Conservation (phyloP, 2,113 vertebrate species). For the Triplophysa tibetana region DNA sequence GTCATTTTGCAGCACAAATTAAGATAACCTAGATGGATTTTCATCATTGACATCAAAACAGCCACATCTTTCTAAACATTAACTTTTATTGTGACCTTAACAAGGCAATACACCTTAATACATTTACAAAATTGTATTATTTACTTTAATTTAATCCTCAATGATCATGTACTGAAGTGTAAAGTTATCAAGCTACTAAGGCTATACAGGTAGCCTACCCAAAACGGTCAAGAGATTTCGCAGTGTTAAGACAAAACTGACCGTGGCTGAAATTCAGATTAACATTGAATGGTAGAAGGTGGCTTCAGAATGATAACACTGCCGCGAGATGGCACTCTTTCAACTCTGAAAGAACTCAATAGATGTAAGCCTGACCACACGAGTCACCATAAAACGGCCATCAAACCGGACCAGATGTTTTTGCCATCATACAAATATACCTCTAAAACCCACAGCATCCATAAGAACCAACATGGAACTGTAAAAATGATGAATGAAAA, state of each 20-base stretch:
- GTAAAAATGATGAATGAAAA: constrained; percentile 39
- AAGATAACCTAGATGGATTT: not conserved
- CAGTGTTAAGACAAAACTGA: no score
- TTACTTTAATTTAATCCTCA: no score
- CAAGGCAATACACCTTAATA: not conserved
- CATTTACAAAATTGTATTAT: no score
- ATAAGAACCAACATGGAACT: constrained; percentile 29
- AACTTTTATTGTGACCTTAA: not conserved
- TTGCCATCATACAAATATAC: constrained; percentile 43
- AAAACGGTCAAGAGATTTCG: no score
- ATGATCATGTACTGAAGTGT: no score
- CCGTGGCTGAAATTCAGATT: not conserved
- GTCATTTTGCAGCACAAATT: no score
- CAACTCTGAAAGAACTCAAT: constrained; percentile 24
- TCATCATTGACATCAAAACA: not conserved
- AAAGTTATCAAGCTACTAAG: no score
- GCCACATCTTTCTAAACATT: not conserved
- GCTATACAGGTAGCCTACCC: no score
- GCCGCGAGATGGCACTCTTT: constrained; percentile 66
- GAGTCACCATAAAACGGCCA: constrained; percentile 40
- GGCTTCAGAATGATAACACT: not conserved
- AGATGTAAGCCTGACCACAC: constrained; percentile 35
- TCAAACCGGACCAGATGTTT: constrained; percentile 47
- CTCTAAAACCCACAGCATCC: constrained; percentile 13
- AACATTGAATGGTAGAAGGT: not conserved